Conservation (phyloP, 2,797 vertebrate genomes). For the Pachyuromys duprasi region DNA sequence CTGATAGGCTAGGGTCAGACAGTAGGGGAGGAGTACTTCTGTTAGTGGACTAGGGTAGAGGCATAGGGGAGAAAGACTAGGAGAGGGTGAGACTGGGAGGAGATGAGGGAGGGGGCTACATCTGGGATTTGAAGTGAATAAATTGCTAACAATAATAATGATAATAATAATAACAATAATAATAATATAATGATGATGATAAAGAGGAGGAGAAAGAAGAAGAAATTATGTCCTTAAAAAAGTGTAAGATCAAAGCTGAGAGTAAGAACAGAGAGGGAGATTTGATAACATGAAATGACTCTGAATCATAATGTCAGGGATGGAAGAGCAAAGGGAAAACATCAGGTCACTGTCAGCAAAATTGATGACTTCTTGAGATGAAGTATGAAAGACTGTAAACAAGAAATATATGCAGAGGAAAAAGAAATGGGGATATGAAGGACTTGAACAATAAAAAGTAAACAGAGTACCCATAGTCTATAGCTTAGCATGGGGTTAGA, state of each 20-base stretch:
- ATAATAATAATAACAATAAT: no score
- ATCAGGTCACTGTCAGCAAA: rapidly evolving
- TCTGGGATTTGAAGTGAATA: no score
- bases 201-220: no score
- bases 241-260: neutral
- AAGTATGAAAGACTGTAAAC: neutral
- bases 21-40: no score
- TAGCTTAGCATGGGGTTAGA: neutral
- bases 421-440: neutral
- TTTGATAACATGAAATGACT: neutral
- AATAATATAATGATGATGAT: no score
- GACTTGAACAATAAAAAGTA: neutral
- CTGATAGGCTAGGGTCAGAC: no score
- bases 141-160: no score
- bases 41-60: no score
- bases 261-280: neutral
- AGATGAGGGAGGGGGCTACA: no score
- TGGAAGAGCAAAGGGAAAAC: neutral
- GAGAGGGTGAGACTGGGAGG: no score
- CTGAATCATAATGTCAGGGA: neutral
- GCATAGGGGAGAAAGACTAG: no score
- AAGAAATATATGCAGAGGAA: neutral
- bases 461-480: neutral
- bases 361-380: rapidly evolving
- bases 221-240: neutral